Conservation (phyloP, 2,797 vertebrate genomes). For the Karalla daura region DNA sequence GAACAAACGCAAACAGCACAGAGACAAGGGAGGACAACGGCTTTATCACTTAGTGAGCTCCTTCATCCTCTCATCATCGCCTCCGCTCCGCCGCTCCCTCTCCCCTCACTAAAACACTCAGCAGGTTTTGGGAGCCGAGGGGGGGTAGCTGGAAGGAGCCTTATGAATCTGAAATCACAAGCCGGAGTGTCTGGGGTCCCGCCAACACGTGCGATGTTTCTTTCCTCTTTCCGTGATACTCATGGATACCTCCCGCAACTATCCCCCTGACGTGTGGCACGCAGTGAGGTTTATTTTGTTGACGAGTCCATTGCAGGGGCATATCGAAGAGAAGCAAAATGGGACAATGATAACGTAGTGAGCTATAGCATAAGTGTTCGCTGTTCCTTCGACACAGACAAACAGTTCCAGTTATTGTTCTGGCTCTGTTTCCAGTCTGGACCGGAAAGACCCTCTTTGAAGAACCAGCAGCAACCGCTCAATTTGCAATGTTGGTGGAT, state of each 20-base stretch:
- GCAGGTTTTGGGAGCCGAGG: not conserved
- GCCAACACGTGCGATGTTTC: not conserved
- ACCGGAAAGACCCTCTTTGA: no score
- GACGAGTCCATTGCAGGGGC: no score
- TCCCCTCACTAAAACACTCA: constrained; percentile 23
- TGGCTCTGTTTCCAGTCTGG: no score
- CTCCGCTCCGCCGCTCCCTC: constrained; percentile 3
- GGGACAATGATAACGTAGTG: no score
- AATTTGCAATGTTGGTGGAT: no score
- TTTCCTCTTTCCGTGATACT: not conserved
- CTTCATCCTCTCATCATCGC: constrained; percentile 41
- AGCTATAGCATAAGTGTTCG: no score
- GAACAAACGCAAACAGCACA: constrained; percentile 73
- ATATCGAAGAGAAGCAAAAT: no score
- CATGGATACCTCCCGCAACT: not conserved
- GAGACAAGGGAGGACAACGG: constrained; percentile 64
- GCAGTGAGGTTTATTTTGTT: not conserved
- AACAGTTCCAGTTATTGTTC: no score
- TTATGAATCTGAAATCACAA: not conserved
- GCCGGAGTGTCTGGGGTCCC: not conserved
- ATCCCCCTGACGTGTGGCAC: not conserved
- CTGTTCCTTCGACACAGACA: no score
- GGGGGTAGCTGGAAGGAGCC: not conserved
- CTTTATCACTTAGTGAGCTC: constrained; percentile 70
- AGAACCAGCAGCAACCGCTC: no score